These are phyloP conservation scores for Echinops telfairi DNA, from an alignment of 2,113 vertebrate genomes.

Conservation along the genomic window DNA sequence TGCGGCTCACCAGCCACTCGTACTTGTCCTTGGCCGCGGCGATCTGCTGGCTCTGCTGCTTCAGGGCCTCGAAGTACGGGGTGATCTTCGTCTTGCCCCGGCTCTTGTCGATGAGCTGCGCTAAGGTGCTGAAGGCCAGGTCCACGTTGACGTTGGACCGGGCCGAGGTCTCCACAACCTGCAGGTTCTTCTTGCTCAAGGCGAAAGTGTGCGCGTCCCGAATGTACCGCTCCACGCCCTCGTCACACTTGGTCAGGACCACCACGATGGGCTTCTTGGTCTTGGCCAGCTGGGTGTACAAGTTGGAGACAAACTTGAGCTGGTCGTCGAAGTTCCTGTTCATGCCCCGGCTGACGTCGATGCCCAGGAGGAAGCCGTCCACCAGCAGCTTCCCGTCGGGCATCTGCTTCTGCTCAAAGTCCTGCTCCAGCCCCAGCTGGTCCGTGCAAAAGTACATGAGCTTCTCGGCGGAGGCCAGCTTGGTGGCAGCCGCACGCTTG, in stretches of 20 bases:
- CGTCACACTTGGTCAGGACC: conserved; percentile 97
- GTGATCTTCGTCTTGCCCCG: conserved; percentile 97
- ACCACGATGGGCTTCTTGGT: conserved; percentile 97
- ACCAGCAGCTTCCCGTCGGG: conserved; percentile 96
- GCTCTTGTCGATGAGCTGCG: conserved; percentile 95
- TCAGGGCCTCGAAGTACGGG: conserved; percentile 97
- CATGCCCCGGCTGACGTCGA: conserved; percentile 98
- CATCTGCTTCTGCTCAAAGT: conserved; percentile 99
- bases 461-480: conserved; percentile 97
- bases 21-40: conserved; percentile 97
- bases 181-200: conserved; percentile 97
- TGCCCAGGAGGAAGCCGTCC: conserved; percentile 95
- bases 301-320: conserved; percentile 96
- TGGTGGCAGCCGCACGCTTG: conserved; percentile 95
- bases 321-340: conserved; percentile 98
- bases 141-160: conserved; percentile 98
- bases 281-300: conserved; percentile 97
- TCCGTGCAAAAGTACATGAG: conserved; percentile 99
- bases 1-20: conserved; percentile 94
- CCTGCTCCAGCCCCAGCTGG: conserved; percentile 97
- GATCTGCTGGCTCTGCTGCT: conserved; percentile 98
- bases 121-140: conserved; percentile 95
- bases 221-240: conserved; percentile 98
- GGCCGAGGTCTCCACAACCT: conserved; percentile 98
- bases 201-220: conserved; percentile 97